Percentiles rank a stretch among this genome's conserved stretches.
phyloP scores from a whole-genome alignment of 2,113 vertebrate species.

The Sander lucioperca region DNA sequence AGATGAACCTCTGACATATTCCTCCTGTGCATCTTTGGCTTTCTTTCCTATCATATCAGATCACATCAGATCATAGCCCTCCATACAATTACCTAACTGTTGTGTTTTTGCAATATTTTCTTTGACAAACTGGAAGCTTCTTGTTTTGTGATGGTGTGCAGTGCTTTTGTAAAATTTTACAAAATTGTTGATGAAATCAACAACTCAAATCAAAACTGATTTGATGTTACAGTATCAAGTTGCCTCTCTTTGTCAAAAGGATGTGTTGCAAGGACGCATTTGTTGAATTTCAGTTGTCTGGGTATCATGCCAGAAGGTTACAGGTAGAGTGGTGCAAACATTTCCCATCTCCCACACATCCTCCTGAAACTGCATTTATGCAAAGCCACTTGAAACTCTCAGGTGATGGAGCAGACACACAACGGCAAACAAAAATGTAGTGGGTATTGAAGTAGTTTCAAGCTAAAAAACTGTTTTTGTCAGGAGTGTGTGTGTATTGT shows the following conservation, averaged over 20 bases:
- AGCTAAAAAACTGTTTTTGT: conserved; percentile 40
- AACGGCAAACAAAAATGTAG: conserved; percentile 1
- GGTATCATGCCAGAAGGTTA: conserved; percentile 39
- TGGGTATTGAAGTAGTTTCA: conserved; percentile 49
- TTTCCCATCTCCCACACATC: conserved; percentile 36
- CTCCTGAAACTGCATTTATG: conserved; percentile 41
- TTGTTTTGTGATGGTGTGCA: not conserved
- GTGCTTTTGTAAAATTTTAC: not conserved
- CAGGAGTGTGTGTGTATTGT: conserved; percentile 47
- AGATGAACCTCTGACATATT: not conserved
- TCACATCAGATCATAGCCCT: not conserved
- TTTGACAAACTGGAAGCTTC: not conserved
- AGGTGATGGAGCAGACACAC: conserved; percentile 44
- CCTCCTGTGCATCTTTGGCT: not conserved
- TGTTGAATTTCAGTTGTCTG: conserved; percentile 22
- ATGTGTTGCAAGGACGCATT: not conserved
- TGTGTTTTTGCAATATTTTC: not conserved
- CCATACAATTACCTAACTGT: not conserved
- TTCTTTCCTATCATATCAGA: not conserved
- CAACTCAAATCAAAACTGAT: no score
- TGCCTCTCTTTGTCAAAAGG: not conserved
- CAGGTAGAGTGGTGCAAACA: conserved; percentile 14
- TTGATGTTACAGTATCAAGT: not conserved
- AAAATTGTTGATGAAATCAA: not conserved
- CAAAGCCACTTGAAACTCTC: conserved; percentile 45